These are phyloP conservation scores for Pocota personata DNA, from an alignment of 2,888 invertebrate species.

Conservation along the genomic window DNA sequence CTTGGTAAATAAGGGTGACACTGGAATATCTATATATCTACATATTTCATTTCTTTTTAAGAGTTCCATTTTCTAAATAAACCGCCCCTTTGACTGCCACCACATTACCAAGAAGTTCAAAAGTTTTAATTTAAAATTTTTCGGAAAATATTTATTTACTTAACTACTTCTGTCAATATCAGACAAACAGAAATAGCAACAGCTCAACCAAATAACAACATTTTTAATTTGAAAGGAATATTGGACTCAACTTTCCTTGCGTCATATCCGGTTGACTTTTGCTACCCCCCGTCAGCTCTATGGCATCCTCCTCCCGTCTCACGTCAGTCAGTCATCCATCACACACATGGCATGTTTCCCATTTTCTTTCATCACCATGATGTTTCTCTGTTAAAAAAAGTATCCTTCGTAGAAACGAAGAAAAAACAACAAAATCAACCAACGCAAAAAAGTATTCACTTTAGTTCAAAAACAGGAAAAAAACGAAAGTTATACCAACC, in stretches of 20 bases:
- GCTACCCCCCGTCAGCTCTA: constrained; percentile 2
- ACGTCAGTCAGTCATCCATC: constrained; percentile 50
- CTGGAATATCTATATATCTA: no score
- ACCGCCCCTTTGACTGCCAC: no score
- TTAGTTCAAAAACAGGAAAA: constrained; percentile 2
- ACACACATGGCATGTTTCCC: constrained; percentile 38
- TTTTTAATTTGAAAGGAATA: constrained; percentile 51
- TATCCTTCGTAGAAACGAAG: not conserved
- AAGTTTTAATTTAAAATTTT: constrained; percentile 5
- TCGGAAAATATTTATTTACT: not conserved
- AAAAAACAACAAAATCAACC: not conserved
- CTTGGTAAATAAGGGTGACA: no score
- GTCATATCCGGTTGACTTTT: constrained; percentile 44
- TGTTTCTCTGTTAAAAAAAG: not conserved
- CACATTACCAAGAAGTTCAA: not conserved
- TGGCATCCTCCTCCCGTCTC: not conserved
- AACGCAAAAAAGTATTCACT: constrained; percentile 36
- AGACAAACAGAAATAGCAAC: not conserved
- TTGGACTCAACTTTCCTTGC: constrained; percentile 34
- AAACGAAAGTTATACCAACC: constrained; percentile 10
- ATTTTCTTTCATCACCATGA: constrained; percentile 27
- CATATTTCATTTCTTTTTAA: no score
- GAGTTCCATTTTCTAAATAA: no score
- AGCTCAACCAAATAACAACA: not conserved
- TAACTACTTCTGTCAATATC: constrained; percentile 33